Evolutionary conservation across 1,140 invertebrate species (phyloP).

Genomic region (Euura lappo): DNA sequence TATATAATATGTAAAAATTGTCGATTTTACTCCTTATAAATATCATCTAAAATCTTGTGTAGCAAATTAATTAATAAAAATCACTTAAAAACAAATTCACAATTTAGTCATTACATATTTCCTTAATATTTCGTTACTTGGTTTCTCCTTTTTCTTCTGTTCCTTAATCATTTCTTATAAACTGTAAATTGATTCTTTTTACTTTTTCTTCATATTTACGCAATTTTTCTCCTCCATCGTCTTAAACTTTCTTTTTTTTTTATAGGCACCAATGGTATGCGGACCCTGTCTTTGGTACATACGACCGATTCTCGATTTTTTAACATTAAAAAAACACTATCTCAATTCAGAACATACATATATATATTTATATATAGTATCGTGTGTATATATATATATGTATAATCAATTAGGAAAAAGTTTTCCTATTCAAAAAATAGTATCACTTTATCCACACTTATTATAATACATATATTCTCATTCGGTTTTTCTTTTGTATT

Average conservation of each 20-base stretch:
- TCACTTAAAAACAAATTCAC: conserved; percentile 56
- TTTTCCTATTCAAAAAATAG: too few relatives aligned
- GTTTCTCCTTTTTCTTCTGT: too few relatives aligned
- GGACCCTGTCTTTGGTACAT: conserved; percentile 64
- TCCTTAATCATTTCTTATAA: too few relatives aligned
- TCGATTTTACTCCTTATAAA: conserved; percentile 58
- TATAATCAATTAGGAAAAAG: too few relatives aligned
- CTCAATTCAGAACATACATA: background rate
- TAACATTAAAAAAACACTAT: background rate
- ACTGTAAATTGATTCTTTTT: too few relatives aligned
- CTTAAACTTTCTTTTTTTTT: too few relatives aligned
- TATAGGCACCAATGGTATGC: conserved; percentile 63
- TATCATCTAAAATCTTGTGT: conserved; percentile 58
- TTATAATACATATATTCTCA: conserved; percentile 12
- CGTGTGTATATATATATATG: conserved; percentile 20
- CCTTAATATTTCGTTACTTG: too few relatives aligned
- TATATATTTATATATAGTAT: conserved; percentile 25
- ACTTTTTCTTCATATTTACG: too few relatives aligned
- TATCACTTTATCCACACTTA: conserved; percentile 12
- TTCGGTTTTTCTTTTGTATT: conserved; percentile 6
- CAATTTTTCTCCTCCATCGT: too few relatives aligned
- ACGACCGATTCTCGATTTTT: conserved; percentile 57
- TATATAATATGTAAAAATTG: conserved; percentile 58
- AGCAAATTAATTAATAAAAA: conserved; percentile 54
- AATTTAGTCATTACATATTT: conserved; percentile 46